Conservation (phyloP, 2,113 vertebrate genomes). For the Zosterops japonicus region DNA sequence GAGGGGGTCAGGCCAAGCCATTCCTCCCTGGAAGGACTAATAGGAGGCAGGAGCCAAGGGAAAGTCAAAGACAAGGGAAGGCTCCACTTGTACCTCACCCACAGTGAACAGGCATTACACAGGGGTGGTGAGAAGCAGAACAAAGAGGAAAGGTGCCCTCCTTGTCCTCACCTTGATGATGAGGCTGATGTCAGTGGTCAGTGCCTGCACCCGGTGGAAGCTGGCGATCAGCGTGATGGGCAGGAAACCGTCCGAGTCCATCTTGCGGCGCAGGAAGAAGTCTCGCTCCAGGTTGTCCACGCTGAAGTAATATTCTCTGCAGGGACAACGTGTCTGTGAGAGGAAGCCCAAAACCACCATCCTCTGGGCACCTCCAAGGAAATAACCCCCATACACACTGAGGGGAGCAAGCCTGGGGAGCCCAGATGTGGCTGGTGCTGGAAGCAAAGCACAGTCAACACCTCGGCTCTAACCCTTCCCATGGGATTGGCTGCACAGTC, state of each 20-base stretch:
- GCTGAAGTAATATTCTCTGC: conserved; percentile 97
- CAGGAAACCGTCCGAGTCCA: conserved; percentile 93
- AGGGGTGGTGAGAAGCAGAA: background rate
- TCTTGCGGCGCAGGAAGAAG: conserved; percentile 95
- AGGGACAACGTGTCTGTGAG: background rate
- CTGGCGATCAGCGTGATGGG: conserved; percentile 90
- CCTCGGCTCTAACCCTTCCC: background rate
- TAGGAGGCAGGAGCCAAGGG: background rate
- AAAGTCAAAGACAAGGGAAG: background rate
- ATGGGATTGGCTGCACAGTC: fast-evolving
- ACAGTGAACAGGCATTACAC: background rate
- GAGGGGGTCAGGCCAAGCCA: background rate
- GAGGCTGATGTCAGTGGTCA: conserved; percentile 90
- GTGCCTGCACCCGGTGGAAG: conserved; percentile 95
- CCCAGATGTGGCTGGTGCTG: background rate
- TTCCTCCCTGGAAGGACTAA: background rate
- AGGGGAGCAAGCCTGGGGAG: background rate
- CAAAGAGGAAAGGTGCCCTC: background rate
- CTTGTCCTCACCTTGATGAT: conserved; percentile 83
- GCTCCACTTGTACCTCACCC: background rate
- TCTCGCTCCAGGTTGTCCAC: conserved; percentile 95
- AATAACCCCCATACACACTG: background rate
- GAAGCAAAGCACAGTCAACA: background rate
- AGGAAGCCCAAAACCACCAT: background rate
- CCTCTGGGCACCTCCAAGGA: background rate